A percentile compares a stretch with the other conserved stretches of the same genome.
Evolutionary conservation across 1,140 invertebrate genomes (phyloP).

Genomic region (Helicoverpa armigera): DNA sequence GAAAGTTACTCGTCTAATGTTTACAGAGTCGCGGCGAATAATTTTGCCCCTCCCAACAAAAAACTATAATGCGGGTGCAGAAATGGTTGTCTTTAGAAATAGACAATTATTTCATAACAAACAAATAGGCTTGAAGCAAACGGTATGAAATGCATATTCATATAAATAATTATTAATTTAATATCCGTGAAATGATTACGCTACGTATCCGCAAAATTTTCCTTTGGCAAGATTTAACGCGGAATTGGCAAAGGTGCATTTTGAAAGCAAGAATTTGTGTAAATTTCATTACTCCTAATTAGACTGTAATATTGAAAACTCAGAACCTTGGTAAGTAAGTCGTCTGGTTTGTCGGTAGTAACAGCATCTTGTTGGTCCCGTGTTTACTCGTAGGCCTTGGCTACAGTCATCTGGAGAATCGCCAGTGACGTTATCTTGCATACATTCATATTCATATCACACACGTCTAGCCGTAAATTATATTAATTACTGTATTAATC

Average conservation of each 20-base stretch:
- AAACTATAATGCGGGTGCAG: too few species aligned
- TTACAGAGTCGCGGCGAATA: too few species aligned
- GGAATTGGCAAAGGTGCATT: background rate
- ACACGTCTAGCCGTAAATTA: background rate
- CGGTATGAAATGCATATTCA: too few species aligned
- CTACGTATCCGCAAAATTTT: background rate
- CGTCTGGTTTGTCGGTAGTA: background rate
- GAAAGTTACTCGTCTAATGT: too few species aligned
- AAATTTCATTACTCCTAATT: constrained; percentile 10
- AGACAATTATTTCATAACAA: too few species aligned
- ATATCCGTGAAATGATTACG: too few species aligned
- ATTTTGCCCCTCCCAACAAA: too few species aligned
- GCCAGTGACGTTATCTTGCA: constrained; percentile 11
- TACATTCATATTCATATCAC: background rate
- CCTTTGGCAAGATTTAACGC: background rate
- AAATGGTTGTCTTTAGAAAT: too few species aligned
- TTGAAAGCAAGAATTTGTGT: background rate
- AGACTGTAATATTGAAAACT: constrained; percentile 11
- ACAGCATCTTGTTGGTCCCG: background rate
- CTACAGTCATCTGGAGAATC: constrained; percentile 23
- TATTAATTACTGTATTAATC: constrained; percentile 1
- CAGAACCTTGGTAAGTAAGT: background rate
- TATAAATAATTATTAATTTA: too few species aligned
- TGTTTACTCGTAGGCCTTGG: constrained; percentile 27
- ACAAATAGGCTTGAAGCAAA: too few species aligned